Evolutionary conservation across 2,888 invertebrate species (phyloP).

Genomic region (Metopia argyrocephala): DNA sequence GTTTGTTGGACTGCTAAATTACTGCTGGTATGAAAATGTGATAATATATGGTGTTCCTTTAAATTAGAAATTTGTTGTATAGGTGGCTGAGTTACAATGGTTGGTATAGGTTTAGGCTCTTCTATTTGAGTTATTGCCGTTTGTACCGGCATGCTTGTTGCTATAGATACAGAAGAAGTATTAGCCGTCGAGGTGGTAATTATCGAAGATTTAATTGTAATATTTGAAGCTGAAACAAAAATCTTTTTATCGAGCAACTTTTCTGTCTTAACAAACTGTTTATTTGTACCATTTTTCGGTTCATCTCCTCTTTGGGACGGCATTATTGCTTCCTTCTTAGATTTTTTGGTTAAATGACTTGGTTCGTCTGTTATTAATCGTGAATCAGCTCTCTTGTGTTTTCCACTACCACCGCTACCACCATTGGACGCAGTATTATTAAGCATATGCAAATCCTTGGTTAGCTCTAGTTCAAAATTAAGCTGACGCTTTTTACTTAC

Average conservation of each 20-base stretch:
- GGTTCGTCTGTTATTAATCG: constrained; percentile 35
- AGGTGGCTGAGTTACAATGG: constrained; percentile 15
- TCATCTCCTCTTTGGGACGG: constrained; percentile 43
- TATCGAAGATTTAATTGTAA: background rate
- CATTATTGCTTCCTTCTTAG: constrained; percentile 64
- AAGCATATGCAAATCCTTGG: constrained; percentile 67
- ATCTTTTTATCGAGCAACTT: constrained; percentile 36
- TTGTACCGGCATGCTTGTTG: constrained; percentile 14
- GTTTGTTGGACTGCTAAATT: constrained; percentile 28
- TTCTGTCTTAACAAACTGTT: constrained; percentile 36
- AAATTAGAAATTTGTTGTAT: constrained; percentile 26
- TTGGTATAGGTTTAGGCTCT: constrained; percentile 24
- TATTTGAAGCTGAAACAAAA: background rate
- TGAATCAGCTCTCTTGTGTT: constrained; percentile 48
- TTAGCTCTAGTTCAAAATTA: constrained; percentile 78
- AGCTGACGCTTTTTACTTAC: constrained; percentile 77
- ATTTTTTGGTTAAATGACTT: constrained; percentile 66
- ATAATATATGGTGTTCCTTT: constrained; percentile 64
- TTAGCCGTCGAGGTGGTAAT: constrained; percentile 48
- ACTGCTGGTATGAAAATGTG: constrained; percentile 64
- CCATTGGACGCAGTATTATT: constrained; percentile 65
- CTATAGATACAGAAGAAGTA: constrained; percentile 16
- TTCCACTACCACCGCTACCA: constrained; percentile 50
- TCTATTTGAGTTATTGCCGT: background rate
- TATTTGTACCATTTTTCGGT: constrained; percentile 41